Evolutionary conservation across 2,113 vertebrate genomes (phyloP), one percentile per base, ranked within the genome.

Genomic region (Eublepharis macularius): DNA sequence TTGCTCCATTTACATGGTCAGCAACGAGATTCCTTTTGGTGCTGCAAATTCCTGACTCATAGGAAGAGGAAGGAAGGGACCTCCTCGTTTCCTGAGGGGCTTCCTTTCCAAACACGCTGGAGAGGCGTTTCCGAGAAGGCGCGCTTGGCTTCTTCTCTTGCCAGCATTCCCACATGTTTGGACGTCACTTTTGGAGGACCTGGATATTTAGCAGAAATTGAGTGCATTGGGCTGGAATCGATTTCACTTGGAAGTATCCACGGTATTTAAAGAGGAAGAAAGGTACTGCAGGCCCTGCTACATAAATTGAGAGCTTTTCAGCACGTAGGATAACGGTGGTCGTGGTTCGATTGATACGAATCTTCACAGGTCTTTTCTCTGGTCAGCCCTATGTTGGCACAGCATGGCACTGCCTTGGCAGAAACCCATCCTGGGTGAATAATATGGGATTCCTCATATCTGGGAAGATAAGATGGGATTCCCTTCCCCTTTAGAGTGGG

Each of bases 221-320:
- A 68, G 89, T 84, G 91, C 93, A n/a, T 87, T 70, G 91, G 95
- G 94, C 94, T 92, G 96, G 94, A 14, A 82, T 60, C 60, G 82
- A 82, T 9, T 83, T 92, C 81, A 4, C 11, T 82, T 85, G 68
- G 49, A 45, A 60, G 6, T 13, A 57, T 12, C 7, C 86, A 80
- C 2, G 76, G 41, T 13, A 8, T 83, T 26, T n/a, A 14, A 1
- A 7, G 70, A 12, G 49, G 81, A 76, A 57, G n/a, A 24, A 32
- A 4, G n/a, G 24, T 49, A 47, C 74, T 68, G 10, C 54, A 26
- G 29, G 3, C 6, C n/a, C 32, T 80, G 1, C 3, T 60, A 66
- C 6, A 69, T 74, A 6, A 29, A 5, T 17, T 32, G 2, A 16
- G 6, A 41, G 34, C 36, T 77, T 34, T 36, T 57, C 16, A 77